Percentiles rank a stretch among this genome's conserved stretches.
Conservation (phyloP, 2,797 vertebrate genomes). For the Sphenodon punctatus region DNA sequence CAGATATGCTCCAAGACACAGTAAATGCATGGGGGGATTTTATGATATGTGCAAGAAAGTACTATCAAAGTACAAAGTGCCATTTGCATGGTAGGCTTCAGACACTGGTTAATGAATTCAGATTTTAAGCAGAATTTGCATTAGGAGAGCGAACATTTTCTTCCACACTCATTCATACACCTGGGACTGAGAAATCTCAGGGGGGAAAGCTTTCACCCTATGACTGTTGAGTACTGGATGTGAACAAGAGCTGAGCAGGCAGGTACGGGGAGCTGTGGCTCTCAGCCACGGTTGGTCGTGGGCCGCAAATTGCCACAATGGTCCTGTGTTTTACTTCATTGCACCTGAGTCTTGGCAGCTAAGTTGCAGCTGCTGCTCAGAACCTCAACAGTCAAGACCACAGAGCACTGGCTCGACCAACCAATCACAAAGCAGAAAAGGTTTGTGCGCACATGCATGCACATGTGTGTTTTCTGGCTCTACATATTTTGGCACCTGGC, state of each 20-base stretch:
- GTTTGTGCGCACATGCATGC: background rate
- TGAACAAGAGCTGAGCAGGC: background rate
- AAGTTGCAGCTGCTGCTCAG: too few relatives aligned
- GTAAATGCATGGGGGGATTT: background rate
- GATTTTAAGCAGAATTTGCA: background rate
- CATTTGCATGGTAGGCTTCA: too few relatives aligned
- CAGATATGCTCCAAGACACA: too few relatives aligned
- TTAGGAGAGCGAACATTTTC: background rate
- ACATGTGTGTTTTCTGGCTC: too few relatives aligned
- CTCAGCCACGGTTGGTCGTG: background rate
- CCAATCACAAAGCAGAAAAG: too few relatives aligned
- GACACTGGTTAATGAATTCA: background rate
- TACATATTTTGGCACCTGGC: too few relatives aligned
- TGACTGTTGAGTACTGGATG: background rate
- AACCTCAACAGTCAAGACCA: too few relatives aligned
- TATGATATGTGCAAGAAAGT: background rate
- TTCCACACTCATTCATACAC: background rate
- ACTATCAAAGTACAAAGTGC: too few relatives aligned
- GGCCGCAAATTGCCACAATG: too few relatives aligned
- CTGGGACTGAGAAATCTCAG: background rate
- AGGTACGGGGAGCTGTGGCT: background rate
- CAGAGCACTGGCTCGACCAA: too few relatives aligned
- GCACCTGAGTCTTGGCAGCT: too few relatives aligned
- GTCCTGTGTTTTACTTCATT: too few relatives aligned
- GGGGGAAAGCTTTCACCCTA: background rate